Conservation (phyloP, 2,888 invertebrate genomes). For the Ethmia dodecea region DNA sequence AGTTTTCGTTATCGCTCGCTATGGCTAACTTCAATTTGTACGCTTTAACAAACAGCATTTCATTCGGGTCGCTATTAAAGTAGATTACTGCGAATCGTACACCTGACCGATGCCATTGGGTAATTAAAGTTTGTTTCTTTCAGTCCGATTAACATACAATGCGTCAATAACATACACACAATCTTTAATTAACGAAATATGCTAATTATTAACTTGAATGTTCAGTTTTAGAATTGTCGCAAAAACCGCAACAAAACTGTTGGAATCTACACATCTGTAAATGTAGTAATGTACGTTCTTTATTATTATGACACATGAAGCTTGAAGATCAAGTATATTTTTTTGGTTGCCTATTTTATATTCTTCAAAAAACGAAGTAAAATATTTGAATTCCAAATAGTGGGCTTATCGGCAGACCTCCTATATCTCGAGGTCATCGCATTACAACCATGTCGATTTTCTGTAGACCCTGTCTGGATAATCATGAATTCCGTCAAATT, state of each 20-base stretch:
- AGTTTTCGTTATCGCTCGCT: slow-evolving; percentile 42
- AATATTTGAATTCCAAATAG: slow-evolving; percentile 34
- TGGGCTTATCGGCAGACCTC: slow-evolving; percentile 28
- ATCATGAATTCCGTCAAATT: slow-evolving; percentile 32
- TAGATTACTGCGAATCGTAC: slow-evolving; percentile 10
- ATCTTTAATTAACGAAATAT: too few species aligned
- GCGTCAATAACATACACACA: too few species aligned
- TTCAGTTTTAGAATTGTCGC: too few species aligned
- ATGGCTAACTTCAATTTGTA: slow-evolving; percentile 17
- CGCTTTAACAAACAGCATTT: slow-evolving; percentile 13
- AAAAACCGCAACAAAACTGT: too few species aligned
- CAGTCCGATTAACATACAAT: slow-evolving; percentile 30
- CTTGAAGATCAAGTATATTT: too few species aligned
- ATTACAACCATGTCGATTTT: slow-evolving; percentile 33
- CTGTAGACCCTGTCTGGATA: slow-evolving; percentile 18
- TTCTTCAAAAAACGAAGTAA: slow-evolving; percentile 5
- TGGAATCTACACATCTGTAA: too few species aligned
- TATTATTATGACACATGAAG: too few species aligned
- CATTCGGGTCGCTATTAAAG: slow-evolving; percentile 16
- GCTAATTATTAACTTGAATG: too few species aligned
- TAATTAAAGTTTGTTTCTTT: slow-evolving; percentile 1
- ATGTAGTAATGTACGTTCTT: too few species aligned
- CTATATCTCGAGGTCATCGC: slow-evolving; percentile 55
- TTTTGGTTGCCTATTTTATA: background rate
- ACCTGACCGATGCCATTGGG: background rate